phyloP scores from a whole-genome alignment of 2,797 vertebrate species.

The Danionella dracula region DNA sequence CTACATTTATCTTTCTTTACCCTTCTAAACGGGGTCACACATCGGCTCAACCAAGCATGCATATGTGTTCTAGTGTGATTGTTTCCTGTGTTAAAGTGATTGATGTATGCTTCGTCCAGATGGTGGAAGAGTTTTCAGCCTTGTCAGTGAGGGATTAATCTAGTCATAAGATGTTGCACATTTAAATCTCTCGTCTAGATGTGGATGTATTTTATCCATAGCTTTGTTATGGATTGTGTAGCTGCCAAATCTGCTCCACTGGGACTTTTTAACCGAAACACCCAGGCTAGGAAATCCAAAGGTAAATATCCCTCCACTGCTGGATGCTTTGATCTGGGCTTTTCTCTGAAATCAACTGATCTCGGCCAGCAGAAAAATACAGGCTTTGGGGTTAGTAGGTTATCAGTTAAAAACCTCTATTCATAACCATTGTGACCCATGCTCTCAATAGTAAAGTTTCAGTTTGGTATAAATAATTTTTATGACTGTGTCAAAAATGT shows the following conservation, averaged over 20 bases:
- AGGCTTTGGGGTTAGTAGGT: neutral
- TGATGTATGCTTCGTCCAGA: slow-evolving; percentile 25
- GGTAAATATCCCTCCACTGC: neutral
- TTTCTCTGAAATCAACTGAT: slow-evolving; percentile 7
- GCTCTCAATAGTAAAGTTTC: neutral
- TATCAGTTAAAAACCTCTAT: neutral
- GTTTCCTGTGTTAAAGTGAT: slow-evolving; percentile 9
- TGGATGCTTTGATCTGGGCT: neutral
- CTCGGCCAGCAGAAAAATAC: neutral
- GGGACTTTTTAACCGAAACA: neutral
- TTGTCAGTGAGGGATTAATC: slow-evolving; percentile 15
- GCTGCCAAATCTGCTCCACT: slow-evolving; percentile 1
- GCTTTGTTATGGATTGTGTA: neutral
- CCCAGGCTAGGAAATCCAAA: neutral
- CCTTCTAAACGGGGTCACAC: slow-evolving; percentile 17
- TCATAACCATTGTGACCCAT: neutral
- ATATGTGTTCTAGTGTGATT: neutral
- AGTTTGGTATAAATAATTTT: too few relatives aligned
- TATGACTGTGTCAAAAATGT: too few relatives aligned
- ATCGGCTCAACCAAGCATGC: neutral
- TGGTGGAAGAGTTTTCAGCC: neutral
- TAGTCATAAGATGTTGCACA: neutral
- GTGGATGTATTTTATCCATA: slow-evolving; percentile 6
- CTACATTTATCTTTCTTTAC: too few relatives aligned
- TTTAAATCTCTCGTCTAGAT: slow-evolving; percentile 16